Evolutionary conservation across 2,113 vertebrate genomes (phyloP).

Genomic region (Stictonetta naevosa): DNA sequence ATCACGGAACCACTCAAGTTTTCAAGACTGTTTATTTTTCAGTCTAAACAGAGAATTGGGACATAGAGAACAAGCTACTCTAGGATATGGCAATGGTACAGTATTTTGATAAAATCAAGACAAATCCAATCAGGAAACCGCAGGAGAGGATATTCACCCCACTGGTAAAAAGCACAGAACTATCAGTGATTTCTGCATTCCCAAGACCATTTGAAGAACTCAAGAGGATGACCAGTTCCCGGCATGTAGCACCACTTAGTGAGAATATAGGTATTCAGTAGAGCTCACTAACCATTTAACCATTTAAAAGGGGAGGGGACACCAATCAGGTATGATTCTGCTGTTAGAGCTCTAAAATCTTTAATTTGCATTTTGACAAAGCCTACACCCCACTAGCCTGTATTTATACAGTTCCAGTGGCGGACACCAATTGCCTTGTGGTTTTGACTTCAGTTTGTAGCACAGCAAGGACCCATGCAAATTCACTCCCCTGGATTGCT

Average conservation of each 20-base stretch:
- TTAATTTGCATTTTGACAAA: slow-evolving; percentile 9
- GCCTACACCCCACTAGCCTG: neutral
- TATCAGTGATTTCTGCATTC: neutral
- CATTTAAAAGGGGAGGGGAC: neutral
- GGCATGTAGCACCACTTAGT: neutral
- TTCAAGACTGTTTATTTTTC: neutral
- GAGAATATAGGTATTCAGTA: neutral
- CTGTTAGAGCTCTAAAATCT: neutral
- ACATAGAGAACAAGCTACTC: neutral
- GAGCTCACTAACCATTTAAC: neutral
- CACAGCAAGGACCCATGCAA: neutral
- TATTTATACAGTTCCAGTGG: neutral
- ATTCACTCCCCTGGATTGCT: neutral
- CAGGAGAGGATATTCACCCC: neutral
- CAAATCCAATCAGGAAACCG: neutral
- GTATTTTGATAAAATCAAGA: neutral
- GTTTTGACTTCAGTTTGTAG: neutral
- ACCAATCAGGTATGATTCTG: neutral
- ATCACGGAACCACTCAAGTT: neutral
- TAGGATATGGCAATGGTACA: neutral
- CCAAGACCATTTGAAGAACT: neutral
- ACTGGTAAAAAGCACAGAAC: neutral
- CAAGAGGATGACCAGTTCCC: neutral
- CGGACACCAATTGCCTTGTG: neutral
- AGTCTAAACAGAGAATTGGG: slow-evolving; percentile 15